Base-by-base conservation (phyloP, 2,113 vertebrate species). In the Oryzias celebensis region DNA sequence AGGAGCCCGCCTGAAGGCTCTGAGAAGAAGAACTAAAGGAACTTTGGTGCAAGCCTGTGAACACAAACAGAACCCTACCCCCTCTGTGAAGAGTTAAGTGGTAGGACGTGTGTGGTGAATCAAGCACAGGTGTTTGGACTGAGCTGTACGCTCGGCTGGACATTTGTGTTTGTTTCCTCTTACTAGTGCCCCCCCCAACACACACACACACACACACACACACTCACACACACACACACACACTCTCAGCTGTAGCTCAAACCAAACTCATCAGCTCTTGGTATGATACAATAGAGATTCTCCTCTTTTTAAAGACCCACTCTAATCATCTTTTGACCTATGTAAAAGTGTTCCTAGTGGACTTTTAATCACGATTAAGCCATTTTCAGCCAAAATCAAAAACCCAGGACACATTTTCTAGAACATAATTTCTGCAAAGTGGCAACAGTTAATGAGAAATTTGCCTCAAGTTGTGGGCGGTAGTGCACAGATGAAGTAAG, bases 141-240 rank as follows among this genome's bases (percentile, higher is more conserved):
- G 18, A 44, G 28, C 49, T 66, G 72, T 81, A 74, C 68, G 74
- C 45, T 72, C 65, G 73, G 57, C 74, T 71, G 80, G 75, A 68
- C 68, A 72, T 81, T 82, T 74, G 43, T 82, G 80, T 86, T 87
- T 89, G 85, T 88, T 88, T 87, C 85, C 62, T 69, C 65, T 85
- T 45, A 5, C 36, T 85, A 88, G 83, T 82, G 84, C 54, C 81
- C 75, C 26, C 26, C 3, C 26, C 26, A 68, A 3, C 31, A 36
- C 7, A 68, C 72, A 55, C 57, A 68, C 61, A 20, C 20, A 3
- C 31, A 36, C 7, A 68, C 72, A 55, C 57, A 68, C 61, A 3
- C 31, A 36, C 7, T 76, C 47, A 56, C n/a, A n/a, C n/a, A n/a
- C n/a, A n/a, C 70, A 3, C 31, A 36, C 7, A 68, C 72, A 55